Evolutionary conservation across 37 sponge, comb jelly and placozoan genomes (phyloP).

Genomic region (Beroe forskalii): DNA sequence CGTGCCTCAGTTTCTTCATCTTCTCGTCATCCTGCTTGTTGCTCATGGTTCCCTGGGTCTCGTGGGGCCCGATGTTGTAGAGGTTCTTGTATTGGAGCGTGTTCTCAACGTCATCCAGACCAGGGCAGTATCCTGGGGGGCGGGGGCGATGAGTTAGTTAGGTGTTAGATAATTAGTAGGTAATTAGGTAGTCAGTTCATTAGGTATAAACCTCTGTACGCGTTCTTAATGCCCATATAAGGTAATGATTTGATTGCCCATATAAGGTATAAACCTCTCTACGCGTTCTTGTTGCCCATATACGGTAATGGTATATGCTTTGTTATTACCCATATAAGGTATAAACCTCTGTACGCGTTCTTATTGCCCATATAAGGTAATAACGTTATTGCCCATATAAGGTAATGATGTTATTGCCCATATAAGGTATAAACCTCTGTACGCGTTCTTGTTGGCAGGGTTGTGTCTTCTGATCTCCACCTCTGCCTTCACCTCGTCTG

Average conservation of each 20-base stretch:
- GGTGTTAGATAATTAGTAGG: too few relatives aligned
- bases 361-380: too few relatives aligned
- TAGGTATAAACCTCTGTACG: constrained; percentile 61
- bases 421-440: too few relatives aligned
- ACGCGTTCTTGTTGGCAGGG: constrained; percentile 47
- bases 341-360: too few relatives aligned
- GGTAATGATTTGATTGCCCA: not conserved
- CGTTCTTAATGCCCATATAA: constrained; percentile 48
- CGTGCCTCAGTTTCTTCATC: constrained; percentile 27
- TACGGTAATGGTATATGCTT: too few relatives aligned
- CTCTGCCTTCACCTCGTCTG: not conserved
- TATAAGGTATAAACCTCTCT: too few relatives aligned
- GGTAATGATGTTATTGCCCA: too few relatives aligned
- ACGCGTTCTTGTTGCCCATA: too few relatives aligned
- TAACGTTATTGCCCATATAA: not conserved
- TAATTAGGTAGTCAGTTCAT: too few relatives aligned
- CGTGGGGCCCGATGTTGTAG: constrained; percentile 61
- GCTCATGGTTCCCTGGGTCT: not conserved
- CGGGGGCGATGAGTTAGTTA: too few relatives aligned
- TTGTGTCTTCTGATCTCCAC: constrained; percentile 39
- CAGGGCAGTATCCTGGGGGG: constrained; percentile 60
- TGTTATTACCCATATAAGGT: too few relatives aligned
- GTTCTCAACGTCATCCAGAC: constrained; percentile 47
- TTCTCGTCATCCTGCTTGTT: not conserved
- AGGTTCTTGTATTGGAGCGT: constrained; percentile 57